These are phyloP conservation scores for Progne subis DNA, from an alignment of 2,113 vertebrate genomes.

Conservation along the genomic window DNA sequence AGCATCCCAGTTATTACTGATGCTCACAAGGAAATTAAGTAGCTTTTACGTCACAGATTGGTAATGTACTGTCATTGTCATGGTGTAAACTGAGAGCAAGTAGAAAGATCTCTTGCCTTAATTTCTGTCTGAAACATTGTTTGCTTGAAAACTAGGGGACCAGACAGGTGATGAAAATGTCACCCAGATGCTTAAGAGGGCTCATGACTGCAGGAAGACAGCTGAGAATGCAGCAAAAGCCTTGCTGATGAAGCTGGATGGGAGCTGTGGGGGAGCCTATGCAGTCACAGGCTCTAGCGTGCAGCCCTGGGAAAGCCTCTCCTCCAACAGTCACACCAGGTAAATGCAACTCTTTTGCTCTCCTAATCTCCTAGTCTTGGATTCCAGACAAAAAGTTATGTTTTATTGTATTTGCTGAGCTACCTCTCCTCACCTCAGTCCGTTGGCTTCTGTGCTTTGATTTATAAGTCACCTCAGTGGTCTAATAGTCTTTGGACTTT, in stretches of 20 bases:
- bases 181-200: constrained; percentile 85
- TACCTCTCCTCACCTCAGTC: background rate
- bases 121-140: constrained; percentile 16
- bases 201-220: constrained; percentile 86
- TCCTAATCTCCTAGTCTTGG: background rate
- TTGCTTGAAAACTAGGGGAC: constrained; percentile 76
- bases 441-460: background rate
- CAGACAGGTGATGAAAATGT: constrained; percentile 82
- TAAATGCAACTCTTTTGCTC: constrained; percentile 26
- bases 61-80: background rate
- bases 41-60: background rate
- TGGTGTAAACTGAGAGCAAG: background rate
- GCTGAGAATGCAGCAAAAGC: constrained; percentile 87
- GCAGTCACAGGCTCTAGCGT: constrained; percentile 76
- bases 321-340: constrained; percentile 91
- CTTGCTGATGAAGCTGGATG: constrained; percentile 83
- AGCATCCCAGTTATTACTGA: background rate
- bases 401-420: background rate
- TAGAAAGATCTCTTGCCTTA: background rate
- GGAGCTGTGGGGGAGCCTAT: constrained; percentile 84
- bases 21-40: background rate
- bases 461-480: background rate
- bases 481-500: background rate
- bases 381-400: background rate
- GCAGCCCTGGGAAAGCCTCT: constrained; percentile 89